Base-by-base conservation (phyloP, 37 sponge, comb jelly and placozoan species). In the Aphrocallistes beatrix region DNA sequence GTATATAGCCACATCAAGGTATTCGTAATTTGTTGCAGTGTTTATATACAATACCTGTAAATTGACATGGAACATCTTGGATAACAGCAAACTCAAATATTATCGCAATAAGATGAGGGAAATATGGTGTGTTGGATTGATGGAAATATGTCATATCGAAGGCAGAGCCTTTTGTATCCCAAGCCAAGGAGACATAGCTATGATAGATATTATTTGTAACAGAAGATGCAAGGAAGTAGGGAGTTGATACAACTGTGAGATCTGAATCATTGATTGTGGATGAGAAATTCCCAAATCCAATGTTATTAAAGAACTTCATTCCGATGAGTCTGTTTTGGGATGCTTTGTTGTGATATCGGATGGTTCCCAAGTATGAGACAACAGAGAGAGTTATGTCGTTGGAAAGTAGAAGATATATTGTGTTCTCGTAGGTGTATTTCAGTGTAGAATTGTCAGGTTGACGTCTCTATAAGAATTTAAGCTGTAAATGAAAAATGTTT, bases 241-340 rank as follows among this genome's bases (percentile, higher is more conserved):
- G 75, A 60, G 10, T 60, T 60, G 75, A 30, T 60, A 60, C 75
- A 60, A 13, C 34, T 25, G 10, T 60, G n/a, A 60, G 6, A 19
- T 60, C 75, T 60, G 75, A 25, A 28, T 60, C 21, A n/a, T n/a
- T n/a, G n/a, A n/a, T n/a, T 3, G 75, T 13, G 10, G 75, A 60
- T 60, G 75, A 60, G 8, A 60, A 28, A 60, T 60, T 60, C 75
- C 75, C 75, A 30, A 60, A 60, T 60, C 75, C 75, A 32, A 60
- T 60, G n/a, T 60, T 60, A 60, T 19, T 25, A 30, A 60, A 60
- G 75, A 60, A 60, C 10, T 60, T 60, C 75, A 60, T 60, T 13
- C 75, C 75, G 21, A 60, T 60, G 34, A 60, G 75, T 28, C 34
- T 28, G 25, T 21, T 60, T 25, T 19, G n/a, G n/a, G 75, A 21